Base-by-base conservation (phyloP, 2,113 vertebrate species). In the Trinectes maculatus region DNA sequence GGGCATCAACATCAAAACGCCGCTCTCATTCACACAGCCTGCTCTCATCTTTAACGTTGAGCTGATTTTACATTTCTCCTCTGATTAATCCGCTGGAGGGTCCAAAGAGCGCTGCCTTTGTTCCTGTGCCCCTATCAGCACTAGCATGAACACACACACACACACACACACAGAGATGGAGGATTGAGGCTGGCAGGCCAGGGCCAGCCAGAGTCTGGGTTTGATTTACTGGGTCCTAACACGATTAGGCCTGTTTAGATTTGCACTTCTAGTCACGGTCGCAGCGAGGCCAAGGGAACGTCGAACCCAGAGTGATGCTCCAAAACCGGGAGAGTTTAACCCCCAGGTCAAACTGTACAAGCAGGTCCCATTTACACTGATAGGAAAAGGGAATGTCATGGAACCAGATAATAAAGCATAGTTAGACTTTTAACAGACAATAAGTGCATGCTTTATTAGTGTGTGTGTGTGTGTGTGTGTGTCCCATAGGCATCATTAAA, bases 401-500 rank as follows among this genome's bases (percentile, higher is more conserved):
- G 4, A 3, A 8, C 0, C 6, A 48, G 13, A 15, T 19, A 36
- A 11, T n/a, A n/a, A n/a, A n/a, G n/a, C n/a, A n/a, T n/a, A n/a
- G n/a, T n/a, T n/a, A n/a, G n/a, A n/a, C n/a, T n/a, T 56, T 37
- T 21, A 25, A 64, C 29, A 10, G 31, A n/a, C n/a, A n/a, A n/a
- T n/a, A n/a, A n/a, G n/a, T n/a, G n/a, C n/a, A 4, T 24, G 31
- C 28, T 13, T 62, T 24, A 15, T 4, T 53, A 13, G 21, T 22
- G 1, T 51, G 47, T 54, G 36, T 71, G 19, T 48, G 33, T 49
- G 24, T 52, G 25, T 52, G 10, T 44, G 13, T 58, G 48, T 79
- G 19, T 19, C 81, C 58, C 4, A 0, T 87, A 98, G 96, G 96
- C 68, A 96, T 98, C 89, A 97, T 98, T 89, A 98, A 97, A 92